Percentiles rank a stretch among this genome's conserved stretches.
Evolutionary conservation across 2,113 vertebrate species (phyloP).

Genomic region (Willisornis vidua): DNA sequence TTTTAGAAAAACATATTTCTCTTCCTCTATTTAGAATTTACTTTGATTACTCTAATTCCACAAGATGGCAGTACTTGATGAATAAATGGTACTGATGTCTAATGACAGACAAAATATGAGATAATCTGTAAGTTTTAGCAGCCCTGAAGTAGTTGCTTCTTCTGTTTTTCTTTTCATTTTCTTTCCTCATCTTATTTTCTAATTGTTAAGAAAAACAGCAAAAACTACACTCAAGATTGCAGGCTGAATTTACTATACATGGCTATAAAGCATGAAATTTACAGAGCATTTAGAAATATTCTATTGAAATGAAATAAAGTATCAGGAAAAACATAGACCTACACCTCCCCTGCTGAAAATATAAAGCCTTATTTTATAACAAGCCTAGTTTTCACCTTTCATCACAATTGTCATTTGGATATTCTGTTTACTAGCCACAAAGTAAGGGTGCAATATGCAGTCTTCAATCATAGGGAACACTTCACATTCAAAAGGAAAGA

Average conservation of each 20-base stretch:
- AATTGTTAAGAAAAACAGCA: neutral
- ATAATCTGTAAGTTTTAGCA: neutral
- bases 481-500: neutral
- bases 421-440: neutral
- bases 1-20: neutral
- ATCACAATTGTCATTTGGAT: neutral
- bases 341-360: neutral
- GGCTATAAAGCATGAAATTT: neutral
- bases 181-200: neutral
- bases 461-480: neutral
- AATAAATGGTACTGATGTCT: neutral
- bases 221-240: rapidly evolving
- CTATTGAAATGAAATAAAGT: neutral
- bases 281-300: neutral
- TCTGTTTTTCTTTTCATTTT: neutral
- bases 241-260: neutral
- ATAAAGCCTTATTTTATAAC: neutral
- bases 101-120: neutral
- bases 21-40: neutral
- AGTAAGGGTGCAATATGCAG: neutral
- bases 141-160: neutral
- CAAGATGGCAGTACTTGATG: constrained; percentile 43
- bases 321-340: neutral
- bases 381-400: neutral
- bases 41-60: neutral